Percentiles rank a stretch among this genome's conserved stretches.
phyloP scores from a whole-genome alignment of 1,140 invertebrate species.

The Bicyclus anynana region DNA sequence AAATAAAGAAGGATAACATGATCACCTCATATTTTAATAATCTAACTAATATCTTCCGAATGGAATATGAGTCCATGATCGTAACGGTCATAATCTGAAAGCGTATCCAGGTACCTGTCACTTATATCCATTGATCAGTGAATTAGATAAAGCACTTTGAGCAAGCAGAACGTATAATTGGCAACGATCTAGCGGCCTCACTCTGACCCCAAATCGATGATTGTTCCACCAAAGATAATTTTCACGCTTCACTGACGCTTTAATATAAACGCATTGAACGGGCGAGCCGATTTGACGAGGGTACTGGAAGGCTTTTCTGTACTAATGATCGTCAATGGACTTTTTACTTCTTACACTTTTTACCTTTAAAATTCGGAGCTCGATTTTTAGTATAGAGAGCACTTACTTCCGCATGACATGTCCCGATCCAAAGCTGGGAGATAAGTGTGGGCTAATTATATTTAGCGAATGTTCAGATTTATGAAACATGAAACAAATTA shows the following conservation, averaged over 20 bases:
- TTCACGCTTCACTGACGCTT: conserved; percentile 30
- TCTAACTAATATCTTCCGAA: no score
- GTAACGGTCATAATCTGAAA: no score
- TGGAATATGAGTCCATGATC: no score
- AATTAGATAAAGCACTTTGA: conserved; percentile 18
- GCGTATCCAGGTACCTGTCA: neutral
- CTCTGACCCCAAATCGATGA: conserved; percentile 27
- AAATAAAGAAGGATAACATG: no score
- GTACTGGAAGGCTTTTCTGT: conserved; percentile 15
- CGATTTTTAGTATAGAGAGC: neutral
- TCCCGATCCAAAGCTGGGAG: no score
- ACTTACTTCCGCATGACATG: no score
- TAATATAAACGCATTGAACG: conserved; percentile 27
- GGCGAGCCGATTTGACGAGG: conserved; percentile 23
- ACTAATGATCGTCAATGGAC: neutral
- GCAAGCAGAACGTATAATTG: conserved; percentile 25
- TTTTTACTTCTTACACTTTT: neutral
- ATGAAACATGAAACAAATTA: no score
- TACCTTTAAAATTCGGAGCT: neutral
- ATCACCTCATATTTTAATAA: no score
- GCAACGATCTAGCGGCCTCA: conserved; percentile 17
- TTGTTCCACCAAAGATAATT: conserved; percentile 33
- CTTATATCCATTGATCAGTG: conserved; percentile 17
- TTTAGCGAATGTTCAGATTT: no score
- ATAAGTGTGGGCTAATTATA: no score